Evolutionary conservation across 2,888 invertebrate species (phyloP).

Genomic region (Leptopilina myrica): DNA sequence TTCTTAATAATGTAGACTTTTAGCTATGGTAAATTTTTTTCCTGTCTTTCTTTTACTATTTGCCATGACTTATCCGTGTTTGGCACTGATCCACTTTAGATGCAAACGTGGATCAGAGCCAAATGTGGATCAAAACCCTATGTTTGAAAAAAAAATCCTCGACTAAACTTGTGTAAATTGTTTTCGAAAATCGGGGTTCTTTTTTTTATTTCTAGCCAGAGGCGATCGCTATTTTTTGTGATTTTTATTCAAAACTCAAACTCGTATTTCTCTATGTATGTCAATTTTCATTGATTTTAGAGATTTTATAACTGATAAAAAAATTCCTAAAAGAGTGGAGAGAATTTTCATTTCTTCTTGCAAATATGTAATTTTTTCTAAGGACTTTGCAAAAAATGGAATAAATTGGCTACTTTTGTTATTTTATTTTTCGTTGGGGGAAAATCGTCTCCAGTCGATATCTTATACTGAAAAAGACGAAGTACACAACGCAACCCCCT

Average conservation of each 20-base stretch:
- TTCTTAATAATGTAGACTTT: too few relatives aligned
- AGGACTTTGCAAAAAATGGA: not conserved
- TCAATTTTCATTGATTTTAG: too few relatives aligned
- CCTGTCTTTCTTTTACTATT: not conserved
- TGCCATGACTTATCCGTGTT: slow-evolving; percentile 2
- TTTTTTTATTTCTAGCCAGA: not conserved
- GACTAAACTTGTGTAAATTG: slow-evolving; percentile 8
- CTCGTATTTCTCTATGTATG: too few relatives aligned
- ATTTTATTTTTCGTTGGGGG: not conserved
- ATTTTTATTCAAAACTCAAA: too few relatives aligned
- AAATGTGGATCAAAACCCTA: slow-evolving; percentile 12
- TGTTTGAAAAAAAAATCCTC: not conserved
- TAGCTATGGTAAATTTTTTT: not conserved
- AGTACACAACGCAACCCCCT: not conserved
- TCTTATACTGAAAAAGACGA: not conserved
- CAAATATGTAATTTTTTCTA: too few relatives aligned
- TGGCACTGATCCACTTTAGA: slow-evolving; percentile 12
- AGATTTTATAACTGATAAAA: too few relatives aligned
- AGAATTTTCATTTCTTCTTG: too few relatives aligned
- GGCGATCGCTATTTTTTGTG: not conserved
- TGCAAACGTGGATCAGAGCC: slow-evolving; percentile 8
- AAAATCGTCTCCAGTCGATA: slow-evolving; percentile 19
- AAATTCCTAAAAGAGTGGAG: too few relatives aligned
- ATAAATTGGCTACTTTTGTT: not conserved
- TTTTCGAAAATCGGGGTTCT: not conserved